Evolutionary conservation across 1,140 invertebrate genomes (phyloP).

Genomic region (Trachymyrmex septentrionalis): DNA sequence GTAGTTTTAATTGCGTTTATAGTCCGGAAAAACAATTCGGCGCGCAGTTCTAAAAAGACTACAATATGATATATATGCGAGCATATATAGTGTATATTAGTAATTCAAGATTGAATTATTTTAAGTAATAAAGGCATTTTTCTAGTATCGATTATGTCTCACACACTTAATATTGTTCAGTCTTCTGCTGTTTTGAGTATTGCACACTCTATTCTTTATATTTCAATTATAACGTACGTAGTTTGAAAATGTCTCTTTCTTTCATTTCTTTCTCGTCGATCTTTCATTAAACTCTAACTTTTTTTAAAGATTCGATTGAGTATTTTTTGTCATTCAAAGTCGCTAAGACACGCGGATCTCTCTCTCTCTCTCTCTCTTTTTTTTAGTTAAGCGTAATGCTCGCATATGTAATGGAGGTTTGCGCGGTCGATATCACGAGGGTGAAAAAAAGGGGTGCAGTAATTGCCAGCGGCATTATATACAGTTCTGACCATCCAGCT

Average conservation of each 20-base stretch:
- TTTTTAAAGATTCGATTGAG: background rate
- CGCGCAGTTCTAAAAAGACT: too few species aligned
- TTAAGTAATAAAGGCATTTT: too few species aligned
- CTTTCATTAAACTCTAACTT: background rate
- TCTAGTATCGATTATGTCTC: too few species aligned
- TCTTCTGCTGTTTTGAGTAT: too few species aligned
- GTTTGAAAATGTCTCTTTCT: background rate
- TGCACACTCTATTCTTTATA: background rate
- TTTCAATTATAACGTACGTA: background rate
- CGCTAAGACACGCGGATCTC: background rate
- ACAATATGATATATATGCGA: too few species aligned
- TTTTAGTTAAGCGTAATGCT: slow-evolving; percentile 42
- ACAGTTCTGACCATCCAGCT: slow-evolving; percentile 48
- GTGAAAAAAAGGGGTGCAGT: slow-evolving; percentile 38
- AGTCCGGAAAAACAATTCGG: too few species aligned
- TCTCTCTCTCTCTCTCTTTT: slow-evolving; percentile 14
- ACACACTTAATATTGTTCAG: background rate
- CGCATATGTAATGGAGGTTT: background rate
- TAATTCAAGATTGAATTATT: too few species aligned
- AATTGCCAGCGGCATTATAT: slow-evolving; percentile 55
- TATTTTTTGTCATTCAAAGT: background rate
- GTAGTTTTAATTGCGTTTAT: too few species aligned
- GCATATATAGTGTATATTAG: too few species aligned
- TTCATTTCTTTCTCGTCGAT: background rate
- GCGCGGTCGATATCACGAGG: slow-evolving; percentile 39